These are phyloP conservation scores for Gymnocephalus cernua DNA, from an alignment of 2,113 vertebrate species.

Conservation along the genomic window DNA sequence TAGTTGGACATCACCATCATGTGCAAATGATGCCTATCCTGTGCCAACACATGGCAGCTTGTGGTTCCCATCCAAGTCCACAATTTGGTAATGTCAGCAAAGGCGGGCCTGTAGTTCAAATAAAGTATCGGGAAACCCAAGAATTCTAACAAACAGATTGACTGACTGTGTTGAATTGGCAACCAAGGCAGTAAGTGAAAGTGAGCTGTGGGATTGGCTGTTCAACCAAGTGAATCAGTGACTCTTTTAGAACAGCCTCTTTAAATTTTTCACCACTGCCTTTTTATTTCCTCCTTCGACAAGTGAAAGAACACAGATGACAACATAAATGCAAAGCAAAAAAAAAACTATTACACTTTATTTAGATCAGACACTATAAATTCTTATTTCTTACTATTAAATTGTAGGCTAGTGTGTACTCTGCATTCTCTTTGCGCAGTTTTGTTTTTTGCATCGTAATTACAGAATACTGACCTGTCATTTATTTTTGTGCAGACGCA, in stretches of 20 bases:
- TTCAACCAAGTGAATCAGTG: not conserved
- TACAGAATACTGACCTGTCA: not conserved
- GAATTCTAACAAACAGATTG: too few relatives aligned
- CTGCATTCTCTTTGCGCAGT: not conserved
- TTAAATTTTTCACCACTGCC: not conserved
- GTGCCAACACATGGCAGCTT: not conserved
- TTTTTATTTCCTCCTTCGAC: not conserved
- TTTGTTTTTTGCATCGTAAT: not conserved
- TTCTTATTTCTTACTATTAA: not conserved
- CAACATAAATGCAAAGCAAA: too few relatives aligned
- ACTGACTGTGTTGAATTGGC: not conserved
- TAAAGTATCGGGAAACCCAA: not conserved
- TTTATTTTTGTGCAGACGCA: not conserved
- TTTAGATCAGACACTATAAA: too few relatives aligned
- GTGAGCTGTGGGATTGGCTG: not conserved
- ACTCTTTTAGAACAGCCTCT: not conserved
- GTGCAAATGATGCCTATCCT: not conserved
- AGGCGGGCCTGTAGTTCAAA: slow-evolving; percentile 2
- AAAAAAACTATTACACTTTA: too few relatives aligned
- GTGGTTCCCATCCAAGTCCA: not conserved
- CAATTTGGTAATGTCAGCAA: not conserved
- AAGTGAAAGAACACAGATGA: not conserved
- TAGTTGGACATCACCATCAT: not conserved
- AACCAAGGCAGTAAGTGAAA: slow-evolving; percentile 1
- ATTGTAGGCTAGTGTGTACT: not conserved